phyloP scores from a whole-genome alignment of 2,797 vertebrate genomes.

The Rhodeus uyekii region DNA sequence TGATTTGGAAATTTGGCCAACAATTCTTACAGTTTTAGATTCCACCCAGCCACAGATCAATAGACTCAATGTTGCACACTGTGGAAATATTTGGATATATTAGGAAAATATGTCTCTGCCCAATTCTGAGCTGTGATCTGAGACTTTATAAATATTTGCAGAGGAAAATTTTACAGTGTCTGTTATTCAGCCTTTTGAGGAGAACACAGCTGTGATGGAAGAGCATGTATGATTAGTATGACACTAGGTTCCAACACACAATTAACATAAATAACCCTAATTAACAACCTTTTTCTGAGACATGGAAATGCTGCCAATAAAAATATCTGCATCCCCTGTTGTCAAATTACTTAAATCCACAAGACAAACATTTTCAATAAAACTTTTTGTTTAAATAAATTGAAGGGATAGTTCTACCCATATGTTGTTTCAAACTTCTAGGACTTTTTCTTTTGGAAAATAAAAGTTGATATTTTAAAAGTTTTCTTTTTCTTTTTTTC shows the following conservation, averaged over 20 bases:
- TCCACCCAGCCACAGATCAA: conserved; percentile 23
- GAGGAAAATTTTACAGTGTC: conserved; percentile 50
- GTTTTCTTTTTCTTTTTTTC: not conserved
- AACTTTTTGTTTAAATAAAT: not conserved
- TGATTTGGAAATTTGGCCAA: conserved; percentile 6
- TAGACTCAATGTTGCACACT: conserved; percentile 17
- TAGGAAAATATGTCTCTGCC: conserved; percentile 47
- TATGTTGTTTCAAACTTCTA: not conserved
- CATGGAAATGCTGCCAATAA: conserved; percentile 45
- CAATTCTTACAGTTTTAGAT: not conserved
- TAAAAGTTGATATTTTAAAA: not conserved
- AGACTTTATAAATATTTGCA: conserved; percentile 54
- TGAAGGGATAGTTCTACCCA: not conserved
- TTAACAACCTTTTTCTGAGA: conserved; percentile 57
- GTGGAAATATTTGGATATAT: conserved; percentile 49
- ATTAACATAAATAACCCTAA: conserved; percentile 63
- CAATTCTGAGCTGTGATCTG: conserved; percentile 44
- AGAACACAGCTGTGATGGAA: conserved; percentile 56
- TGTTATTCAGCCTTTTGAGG: conserved; percentile 45
- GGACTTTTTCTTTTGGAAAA: not conserved
- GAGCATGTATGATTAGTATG: conserved; percentile 56
- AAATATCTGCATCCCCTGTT: conserved; percentile 36
- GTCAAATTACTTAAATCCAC: conserved; percentile 54
- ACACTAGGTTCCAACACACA: conserved; percentile 58
- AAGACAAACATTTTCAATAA: not conserved